Evolutionary conservation across 2,113 vertebrate genomes (phyloP), one percentile per base, ranked within the genome.

Genomic region (Callaeas wilsoni): DNA sequence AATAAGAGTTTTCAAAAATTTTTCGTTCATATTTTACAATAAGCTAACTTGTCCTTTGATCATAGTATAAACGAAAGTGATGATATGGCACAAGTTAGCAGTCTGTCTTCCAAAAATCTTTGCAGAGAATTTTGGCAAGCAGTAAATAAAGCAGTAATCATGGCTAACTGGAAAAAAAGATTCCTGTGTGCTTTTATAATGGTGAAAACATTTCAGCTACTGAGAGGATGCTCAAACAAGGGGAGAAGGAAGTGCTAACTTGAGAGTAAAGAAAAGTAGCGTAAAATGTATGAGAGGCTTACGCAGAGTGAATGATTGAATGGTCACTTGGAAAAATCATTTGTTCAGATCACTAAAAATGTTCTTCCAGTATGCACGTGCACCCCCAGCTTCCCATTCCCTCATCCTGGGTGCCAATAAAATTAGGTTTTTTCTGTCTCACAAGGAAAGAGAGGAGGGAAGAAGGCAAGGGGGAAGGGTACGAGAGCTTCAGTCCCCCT

Each of bases 1-100:
- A 56, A 9, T 47, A 59, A 47, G 27, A 3, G 41, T 33, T 33
- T 49, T 56, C 29, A 1, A 0, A 1, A 23, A 29, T 35, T 32
- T 32, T 74, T 75, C 7, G 29, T 68, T 89, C 55, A 39, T 42
- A 37, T 53, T 94, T 94, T 65, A 37, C n/a, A 46, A 32, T 83
- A 42, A 84, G 50, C 46, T 50, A 81, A 55, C 20, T 53, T 78
- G 16, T 71, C 35, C 41, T 94, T 89, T 75, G 16, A 64, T 85
- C 16, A 18, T 6, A 29, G 18, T 67, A 25, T 82, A 60, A 94
- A 91, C 14, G 41, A 77, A 74, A 55, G 84, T 81, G 74, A 46
- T 5, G 3, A 44, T 42, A 42, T 42, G 9, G 35, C 42, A 75
- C 27, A 84, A 35, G 69, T 87, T 74, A 81, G 20, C 50, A 83